A percentile compares a stretch with the other conserved stretches of the same genome.
Conservation (phyloP, 2,888 invertebrate species). For the Limnephilus rhombicus region DNA sequence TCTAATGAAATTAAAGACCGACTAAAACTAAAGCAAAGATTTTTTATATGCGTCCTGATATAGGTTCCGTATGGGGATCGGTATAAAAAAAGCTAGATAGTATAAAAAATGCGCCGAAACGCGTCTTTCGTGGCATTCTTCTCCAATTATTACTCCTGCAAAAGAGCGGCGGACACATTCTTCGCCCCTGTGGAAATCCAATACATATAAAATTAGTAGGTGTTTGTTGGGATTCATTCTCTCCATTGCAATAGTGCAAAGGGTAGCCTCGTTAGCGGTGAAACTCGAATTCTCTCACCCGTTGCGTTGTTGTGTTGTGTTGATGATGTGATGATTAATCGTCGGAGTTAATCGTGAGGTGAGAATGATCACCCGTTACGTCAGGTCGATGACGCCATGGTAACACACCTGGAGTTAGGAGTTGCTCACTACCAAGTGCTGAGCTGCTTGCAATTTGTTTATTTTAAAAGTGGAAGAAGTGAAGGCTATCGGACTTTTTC, state of each 20-base stretch:
- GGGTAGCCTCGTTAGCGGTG: neutral
- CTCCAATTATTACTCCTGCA: neutral
- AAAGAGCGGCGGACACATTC: neutral
- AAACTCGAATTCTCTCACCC: neutral
- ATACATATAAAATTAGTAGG: neutral
- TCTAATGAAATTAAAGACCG: too few species aligned
- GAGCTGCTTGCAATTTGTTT: neutral
- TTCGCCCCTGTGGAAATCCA: neutral
- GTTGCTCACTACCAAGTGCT: neutral
- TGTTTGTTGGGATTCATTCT: neutral
- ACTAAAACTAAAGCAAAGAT: too few species aligned
- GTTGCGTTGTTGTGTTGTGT: neutral
- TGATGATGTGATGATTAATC: neutral
- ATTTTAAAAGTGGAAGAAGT: neutral
- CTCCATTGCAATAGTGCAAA: neutral
- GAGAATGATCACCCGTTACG: constrained; percentile 18
- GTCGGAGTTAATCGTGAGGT: constrained; percentile 5
- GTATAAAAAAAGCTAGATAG: neutral
- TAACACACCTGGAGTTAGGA: neutral
- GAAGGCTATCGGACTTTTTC: neutral
- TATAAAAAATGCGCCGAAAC: neutral
- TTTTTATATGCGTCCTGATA: too few species aligned
- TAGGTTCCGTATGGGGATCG: too few species aligned
- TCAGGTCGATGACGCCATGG: constrained; percentile 29
- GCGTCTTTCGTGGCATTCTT: neutral